Base-by-base conservation (phyloP, 23 tunicate genomes). In the Trididemnum clinides region DNA sequence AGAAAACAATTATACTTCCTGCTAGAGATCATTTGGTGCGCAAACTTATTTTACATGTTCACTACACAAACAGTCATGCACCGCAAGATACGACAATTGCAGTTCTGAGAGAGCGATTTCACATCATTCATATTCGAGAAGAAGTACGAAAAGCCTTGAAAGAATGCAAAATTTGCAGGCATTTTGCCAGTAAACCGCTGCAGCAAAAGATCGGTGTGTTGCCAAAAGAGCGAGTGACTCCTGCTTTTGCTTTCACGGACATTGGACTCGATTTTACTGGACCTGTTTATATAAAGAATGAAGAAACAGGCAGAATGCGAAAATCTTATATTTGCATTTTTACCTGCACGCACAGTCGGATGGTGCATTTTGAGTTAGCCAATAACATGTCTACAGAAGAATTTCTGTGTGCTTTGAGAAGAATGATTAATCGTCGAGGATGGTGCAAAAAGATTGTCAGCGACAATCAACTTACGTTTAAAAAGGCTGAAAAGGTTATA, bases 261-360 rank as follows among this genome's bases (percentile, higher is more conserved):
- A 32, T 31, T 32, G 75, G 75, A 2, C 37, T 66, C 7, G 37
- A 66, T 23, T 66, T 28, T 66, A 28, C 37, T 66, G 75, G 75
- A 4, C 75, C 75, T 10, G 75, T 31, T 6, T 66, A 66, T 66
- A 10, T 66, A 66, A 66, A 66, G 31, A 3, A 6, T 3, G 37
- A 32, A 15, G 75, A 66, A 20, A 59, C 22, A 4, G 75, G 22
- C 2, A 6, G 37, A 15, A 66, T 66, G 75, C 36, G 75, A 32
- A 66, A 66, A 31, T 29, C 75, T 20, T 66, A 66, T 23, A 66
- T 66, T 66, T n/a, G n/a, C n/a, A n/a, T n/a, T n/a, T 66, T 66
- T 31, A 31, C 75, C 2, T 66, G 75, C 75, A 66, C 22, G 37
- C 37, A 66, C n/a, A 66, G 75, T 31, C 36, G 75, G 5, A 23